Base-by-base conservation (phyloP, 2,113 vertebrate genomes). In the Xenus cinereus region DNA sequence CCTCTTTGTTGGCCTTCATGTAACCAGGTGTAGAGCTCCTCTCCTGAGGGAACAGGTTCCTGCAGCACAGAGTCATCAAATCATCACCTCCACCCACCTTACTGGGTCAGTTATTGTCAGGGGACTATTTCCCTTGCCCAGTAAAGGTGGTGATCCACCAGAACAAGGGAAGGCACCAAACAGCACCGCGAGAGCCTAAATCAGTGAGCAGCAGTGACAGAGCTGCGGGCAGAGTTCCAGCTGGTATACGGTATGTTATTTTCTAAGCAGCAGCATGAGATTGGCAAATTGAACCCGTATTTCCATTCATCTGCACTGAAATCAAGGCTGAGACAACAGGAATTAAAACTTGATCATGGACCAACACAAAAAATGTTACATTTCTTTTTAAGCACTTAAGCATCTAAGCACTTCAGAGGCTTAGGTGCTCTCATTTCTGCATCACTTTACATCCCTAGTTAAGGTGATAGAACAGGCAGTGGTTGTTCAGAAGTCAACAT, bases 201-300 rank as follows among this genome's bases (percentile, higher is more conserved):
- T n/a, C 0, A 0, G 9, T 26, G 2, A 12, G 45, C 33, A 88
- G 60, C 32, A 71, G 28, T 1, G 7, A 35, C 0, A 6, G 5
- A 50, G 17, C 6, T n/a, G 23, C 51, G 16, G 24, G 32, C 53
- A 57, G 60, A 83, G 33, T 0, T 68, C 22, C 30, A 46, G 30
- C 13, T 43, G 35, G 11, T 17, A n/a, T 18, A 17, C 45, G n/a
- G 23, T 1, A 39, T 3, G 7, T 7, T 6, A 12, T 20, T 10
- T 26, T 30, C 2, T 14, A 51, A 66, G 22, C 16, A 28, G 41
- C 27, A 85, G 33, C 27, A 35, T 20, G 14, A 23, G 28, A 43
- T 11, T 4, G 39, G 20, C 30, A 68, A 20, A 27, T 2, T 11
- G 24, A 93, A 59, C 21, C 35, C 27, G 3, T 23, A 16, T 9